Base-by-base conservation (phyloP, 92 coral and sea anemone species). In the Phenganax stokvisi region DNA sequence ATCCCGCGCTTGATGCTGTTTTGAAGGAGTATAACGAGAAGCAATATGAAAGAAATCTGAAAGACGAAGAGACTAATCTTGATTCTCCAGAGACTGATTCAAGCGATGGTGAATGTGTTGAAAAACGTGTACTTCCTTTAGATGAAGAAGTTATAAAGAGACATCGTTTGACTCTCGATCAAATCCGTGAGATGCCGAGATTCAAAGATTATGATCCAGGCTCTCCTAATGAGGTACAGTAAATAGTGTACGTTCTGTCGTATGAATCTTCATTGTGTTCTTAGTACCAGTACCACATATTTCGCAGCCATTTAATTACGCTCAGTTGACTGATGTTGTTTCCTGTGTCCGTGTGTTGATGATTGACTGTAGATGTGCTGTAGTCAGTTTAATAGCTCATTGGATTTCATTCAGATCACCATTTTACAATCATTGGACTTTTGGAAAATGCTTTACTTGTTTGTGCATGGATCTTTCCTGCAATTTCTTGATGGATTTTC, bases 191-290 rank as follows among this genome's bases (percentile, higher is more conserved):
- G 61, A 81, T 89, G 68, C 97, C 98, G 57, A 82, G 91, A 71
- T 93, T 93, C 65, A 77, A 72, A 60, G 88, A 87, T 76, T 92
- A 91, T 70, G 58, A 75, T 0, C 87, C 96, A 2, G 98, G 98
- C 1, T 86, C 85, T 54, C 98, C 98, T 0, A 91, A 81, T 85
- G 89, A 90, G 97, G 98, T 93, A 55, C 57, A 72, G 69, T 15
- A 30, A 51, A 29, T 55, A 65, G 1, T 11, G 16, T 11, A 17
- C 25, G 8, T 28, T 17, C 31, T 65, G 10, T 12, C 15, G 27
- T 65, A 65, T 37, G 5, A 37, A 5, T 37, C 47, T 37, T 37
- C 47, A 37, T 37, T 37, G 47, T 37, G 47, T 37, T 37, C 47
- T 37, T 37, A 1, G 47, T 37, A 37, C 47, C 47, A 37, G 47